Conservation (phyloP, 92 coral and sea anemone species). For the Palythoa grandiflora region DNA sequence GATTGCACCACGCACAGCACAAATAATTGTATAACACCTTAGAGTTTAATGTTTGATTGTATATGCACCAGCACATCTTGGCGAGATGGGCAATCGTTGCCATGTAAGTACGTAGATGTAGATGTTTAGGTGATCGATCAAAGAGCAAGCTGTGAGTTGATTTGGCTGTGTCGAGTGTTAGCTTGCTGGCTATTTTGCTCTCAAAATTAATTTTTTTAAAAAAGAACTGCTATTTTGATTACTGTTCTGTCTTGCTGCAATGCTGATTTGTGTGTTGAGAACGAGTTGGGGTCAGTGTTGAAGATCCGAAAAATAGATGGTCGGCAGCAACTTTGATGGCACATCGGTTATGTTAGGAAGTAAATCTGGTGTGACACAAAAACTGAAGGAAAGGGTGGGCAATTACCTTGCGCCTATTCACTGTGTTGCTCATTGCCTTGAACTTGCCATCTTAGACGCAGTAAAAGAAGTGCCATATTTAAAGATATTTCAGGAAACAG, state of each 20-base stretch:
- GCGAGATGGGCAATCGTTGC: no score
- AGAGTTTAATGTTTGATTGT: no score
- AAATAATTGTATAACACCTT: no score
- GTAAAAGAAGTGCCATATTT: constrained; percentile 36
- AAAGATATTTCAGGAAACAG: constrained; percentile 24
- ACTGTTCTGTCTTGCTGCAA: no score
- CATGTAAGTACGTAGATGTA: neutral
- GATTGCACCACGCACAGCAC: neutral
- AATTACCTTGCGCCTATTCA: constrained; percentile 24
- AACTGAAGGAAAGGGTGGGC: constrained; percentile 5
- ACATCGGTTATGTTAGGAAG: constrained; percentile 49
- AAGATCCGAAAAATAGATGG: constrained; percentile 31
- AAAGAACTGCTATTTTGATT: no score
- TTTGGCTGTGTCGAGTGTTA: no score
- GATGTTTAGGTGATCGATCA: constrained; percentile 7
- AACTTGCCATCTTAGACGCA: constrained; percentile 40
- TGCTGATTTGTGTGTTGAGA: neutral
- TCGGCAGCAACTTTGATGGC: constrained; percentile 26
- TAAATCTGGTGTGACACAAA: constrained; percentile 12
- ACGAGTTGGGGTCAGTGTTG: constrained; percentile 23
- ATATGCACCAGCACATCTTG: no score
- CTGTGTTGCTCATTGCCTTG: constrained; percentile 38
- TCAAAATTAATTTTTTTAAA: no score
- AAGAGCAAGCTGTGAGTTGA: constrained; percentile 28
- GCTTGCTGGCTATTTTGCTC: no score